Base-by-base conservation (phyloP, 53 echinoderm and acorn worm genomes). In the Hippasteria phrygiana region DNA sequence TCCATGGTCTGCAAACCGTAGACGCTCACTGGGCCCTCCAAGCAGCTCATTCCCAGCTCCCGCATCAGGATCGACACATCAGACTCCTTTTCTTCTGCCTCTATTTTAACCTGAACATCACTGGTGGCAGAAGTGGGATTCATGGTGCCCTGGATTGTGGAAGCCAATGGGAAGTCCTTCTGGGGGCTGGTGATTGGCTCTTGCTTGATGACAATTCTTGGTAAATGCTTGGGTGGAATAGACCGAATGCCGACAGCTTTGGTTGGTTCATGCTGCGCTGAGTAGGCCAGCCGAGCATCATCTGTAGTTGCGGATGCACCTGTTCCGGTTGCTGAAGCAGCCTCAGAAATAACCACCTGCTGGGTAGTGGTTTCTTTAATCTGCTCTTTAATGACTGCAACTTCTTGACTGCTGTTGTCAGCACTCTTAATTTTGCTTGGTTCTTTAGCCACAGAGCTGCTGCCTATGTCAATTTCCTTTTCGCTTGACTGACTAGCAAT, bases 1-100 rank as follows among this genome's bases (percentile, higher is more conserved):
- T 98, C 98, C 71, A 95, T 91, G 5, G 89, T 87, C 41, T 63
- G 73, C 33, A 98, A 83, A 26, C 91, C 85, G 36, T 96, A 92
- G 2, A 96, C 74, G 55, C 92, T 73, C 55, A 90, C 90, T 40
- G 82, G 90, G 32, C 90, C 90, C 46, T 90, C 90, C 64, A 43
- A 2, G 82, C 90, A 81, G 62, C 90, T 90, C 73, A 41, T 71
- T 5, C 56, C 46, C 59, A 87, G 46, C 91, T 91, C 87, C 34
- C 72, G 64, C 78, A 78, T 88, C 77, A 87, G 26, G 62, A 70
- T 20, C 4, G 83, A 79, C 73, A 73, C 88, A 0, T 79, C 79
- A 22, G 51, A 62, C 27, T 55, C 65, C 16, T 69, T 47, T 27
- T 54, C 62, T 3, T 27, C 59, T 43, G 46, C 54, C 67, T 78